phyloP scores from a whole-genome alignment of 2,113 vertebrate genomes.

The Fregata magnificens region DNA sequence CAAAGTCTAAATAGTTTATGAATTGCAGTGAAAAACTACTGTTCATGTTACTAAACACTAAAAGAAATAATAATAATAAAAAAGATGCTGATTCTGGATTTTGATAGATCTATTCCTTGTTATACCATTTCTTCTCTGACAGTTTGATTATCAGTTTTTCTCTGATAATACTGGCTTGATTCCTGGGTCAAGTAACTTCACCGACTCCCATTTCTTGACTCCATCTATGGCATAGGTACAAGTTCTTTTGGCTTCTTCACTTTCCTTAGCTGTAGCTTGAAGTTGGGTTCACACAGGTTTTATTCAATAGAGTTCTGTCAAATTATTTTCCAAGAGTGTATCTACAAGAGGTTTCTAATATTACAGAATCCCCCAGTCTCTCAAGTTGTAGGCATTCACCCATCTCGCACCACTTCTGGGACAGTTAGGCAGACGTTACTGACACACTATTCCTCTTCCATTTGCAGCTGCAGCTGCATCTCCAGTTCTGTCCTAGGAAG shows the following conservation, averaged over 20 bases:
- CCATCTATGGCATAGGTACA: accelerated
- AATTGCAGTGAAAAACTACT: background rate
- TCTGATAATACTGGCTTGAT: background rate
- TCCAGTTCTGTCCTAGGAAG: background rate
- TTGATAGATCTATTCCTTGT: background rate
- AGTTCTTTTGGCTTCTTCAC: background rate
- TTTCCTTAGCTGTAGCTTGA: background rate
- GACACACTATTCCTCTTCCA: background rate
- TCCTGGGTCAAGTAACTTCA: background rate
- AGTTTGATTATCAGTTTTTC: background rate
- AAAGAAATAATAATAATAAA: background rate
- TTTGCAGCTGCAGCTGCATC: background rate
- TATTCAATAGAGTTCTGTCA: background rate
- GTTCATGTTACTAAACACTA: background rate
- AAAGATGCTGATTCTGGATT: background rate
- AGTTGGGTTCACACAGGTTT: background rate
- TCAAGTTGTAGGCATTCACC: background rate
- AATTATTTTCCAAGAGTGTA: background rate
- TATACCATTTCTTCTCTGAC: background rate
- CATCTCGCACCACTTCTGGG: background rate
- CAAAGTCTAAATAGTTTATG: background rate
- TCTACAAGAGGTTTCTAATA: background rate
- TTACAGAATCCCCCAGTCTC: background rate
- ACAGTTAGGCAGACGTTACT: accelerated
- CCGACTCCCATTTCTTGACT: background rate